phyloP scores from a whole-genome alignment of 2,888 invertebrate genomes.

The Pseudoips prasinana region DNA sequence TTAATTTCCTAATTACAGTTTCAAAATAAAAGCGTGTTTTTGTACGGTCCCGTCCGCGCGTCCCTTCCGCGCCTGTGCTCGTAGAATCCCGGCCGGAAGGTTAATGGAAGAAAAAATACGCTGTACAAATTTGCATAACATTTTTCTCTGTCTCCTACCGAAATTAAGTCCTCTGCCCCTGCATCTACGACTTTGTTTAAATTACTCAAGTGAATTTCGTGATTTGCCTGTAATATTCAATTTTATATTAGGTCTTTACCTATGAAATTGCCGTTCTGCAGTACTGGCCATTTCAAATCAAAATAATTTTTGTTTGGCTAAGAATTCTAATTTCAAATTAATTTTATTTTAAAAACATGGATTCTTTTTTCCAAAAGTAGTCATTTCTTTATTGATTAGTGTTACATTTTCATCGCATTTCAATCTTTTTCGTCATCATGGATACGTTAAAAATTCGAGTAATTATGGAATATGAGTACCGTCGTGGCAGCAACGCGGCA shows the following conservation, averaged over 20 bases:
- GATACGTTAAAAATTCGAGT: too few relatives aligned
- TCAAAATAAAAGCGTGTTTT: slow-evolving; percentile 73
- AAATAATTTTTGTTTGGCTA: too few relatives aligned
- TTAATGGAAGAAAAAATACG: slow-evolving; percentile 79
- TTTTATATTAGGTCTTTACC: slow-evolving; percentile 50
- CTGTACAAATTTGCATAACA: slow-evolving; percentile 80
- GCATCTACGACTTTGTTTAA: slow-evolving; percentile 72
- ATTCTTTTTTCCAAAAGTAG: too few relatives aligned
- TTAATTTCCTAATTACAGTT: slow-evolving; percentile 80
- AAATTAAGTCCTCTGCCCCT: slow-evolving; percentile 71
- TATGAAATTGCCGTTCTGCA: too few relatives aligned
- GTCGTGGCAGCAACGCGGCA: too few relatives aligned
- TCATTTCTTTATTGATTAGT: too few relatives aligned
- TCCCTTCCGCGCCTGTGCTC: slow-evolving; percentile 50
- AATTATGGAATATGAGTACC: too few relatives aligned
- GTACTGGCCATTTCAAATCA: too few relatives aligned
- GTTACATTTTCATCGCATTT: too few relatives aligned
- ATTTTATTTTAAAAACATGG: too few relatives aligned
- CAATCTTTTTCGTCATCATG: too few relatives aligned
- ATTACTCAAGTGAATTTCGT: slow-evolving; percentile 67
- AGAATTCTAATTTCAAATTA: too few relatives aligned
- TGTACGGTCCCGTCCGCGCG: slow-evolving; percentile 45
- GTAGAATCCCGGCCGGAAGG: slow-evolving; percentile 61
- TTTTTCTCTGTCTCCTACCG: slow-evolving; percentile 68
- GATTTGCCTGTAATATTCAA: slow-evolving; percentile 64